A percentile compares a stretch with the other conserved stretches of the same genome.
Evolutionary conservation across 2,113 vertebrate species (phyloP).

Genomic region (Asarcornis scutulata): DNA sequence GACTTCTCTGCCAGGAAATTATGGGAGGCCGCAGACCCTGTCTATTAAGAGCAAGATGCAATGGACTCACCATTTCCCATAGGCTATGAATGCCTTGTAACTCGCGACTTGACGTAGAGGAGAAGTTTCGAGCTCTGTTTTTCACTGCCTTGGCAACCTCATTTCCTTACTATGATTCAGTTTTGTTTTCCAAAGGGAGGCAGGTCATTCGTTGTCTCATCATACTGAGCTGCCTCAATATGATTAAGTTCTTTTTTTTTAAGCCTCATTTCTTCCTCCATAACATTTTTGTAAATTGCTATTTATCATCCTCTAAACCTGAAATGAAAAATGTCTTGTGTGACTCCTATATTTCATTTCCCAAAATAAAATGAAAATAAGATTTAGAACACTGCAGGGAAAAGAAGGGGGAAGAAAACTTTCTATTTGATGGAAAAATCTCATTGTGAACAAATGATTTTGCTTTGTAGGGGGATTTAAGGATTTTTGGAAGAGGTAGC

Average conservation of each 20-base stretch:
- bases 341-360: not conserved
- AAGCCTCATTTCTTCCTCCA: slow-evolving; percentile 53
- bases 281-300: slow-evolving; percentile 4
- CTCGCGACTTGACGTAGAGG: slow-evolving; percentile 3
- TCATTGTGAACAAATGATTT: not conserved
- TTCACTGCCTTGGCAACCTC: slow-evolving; percentile 67
- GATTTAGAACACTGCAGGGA: not conserved
- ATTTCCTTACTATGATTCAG: slow-evolving; percentile 53
- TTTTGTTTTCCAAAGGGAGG: slow-evolving; percentile 49
- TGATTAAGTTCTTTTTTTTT: slow-evolving; percentile 53
- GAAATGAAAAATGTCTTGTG: not conserved
- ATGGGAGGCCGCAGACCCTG: not conserved
- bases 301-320: slow-evolving; percentile 35
- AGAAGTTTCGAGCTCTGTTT: slow-evolving; percentile 50
- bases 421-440: not conserved
- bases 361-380: not conserved
- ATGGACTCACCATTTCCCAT: slow-evolving; percentile 9
- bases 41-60: not conserved
- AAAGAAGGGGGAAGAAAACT: not conserved
- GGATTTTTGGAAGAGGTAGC: too few relatives aligned
- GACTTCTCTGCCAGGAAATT: not conserved
- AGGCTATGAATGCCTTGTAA: not conserved
- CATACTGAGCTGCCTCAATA: slow-evolving; percentile 54
- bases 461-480: not conserved
- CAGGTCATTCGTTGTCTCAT: slow-evolving; percentile 36